Base-by-base conservation (phyloP, 2,797 vertebrate species). In the Schizopygopsis pylzovi region DNA sequence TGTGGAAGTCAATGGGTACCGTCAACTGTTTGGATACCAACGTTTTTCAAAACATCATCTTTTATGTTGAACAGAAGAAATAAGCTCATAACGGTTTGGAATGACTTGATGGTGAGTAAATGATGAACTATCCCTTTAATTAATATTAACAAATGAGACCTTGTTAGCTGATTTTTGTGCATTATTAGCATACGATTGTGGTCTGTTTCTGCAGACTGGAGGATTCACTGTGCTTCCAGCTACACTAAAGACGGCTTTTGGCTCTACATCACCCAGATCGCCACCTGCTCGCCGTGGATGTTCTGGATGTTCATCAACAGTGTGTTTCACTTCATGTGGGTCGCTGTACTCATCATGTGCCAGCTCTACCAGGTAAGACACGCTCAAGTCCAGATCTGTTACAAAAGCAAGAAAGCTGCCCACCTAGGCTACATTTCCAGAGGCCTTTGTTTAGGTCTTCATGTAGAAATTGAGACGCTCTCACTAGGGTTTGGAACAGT, bases 291-390 rank as follows among this genome's bases (percentile, higher is more conserved):
- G 1, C 97, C 98, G 0, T 99, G 98, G 98, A 98, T 99, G 96
- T 99, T 99, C 91, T 99, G 98, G 98, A 99, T 99, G 98, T 99
- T 99, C 92, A 93, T 99, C 79, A 99, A 99, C 94, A 99, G 98
- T 87, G 82, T 99, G 85, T 99, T 99, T 94, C 98, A 99, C 93
- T 98, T 99, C 91, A 97, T 99, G 97, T 99, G 98, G 98, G 98
- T 99, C 88, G 98, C 97, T 3, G 97, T 99, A 84, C 95, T 99
- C 89, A 98, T 99, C 93, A 98, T 99, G 98, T 99, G 98, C 95
- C 98, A 99, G 92, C 97, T 99, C 94, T 99, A 99, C 93, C 98
- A 99, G 98, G 98, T 97, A 92, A 88, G 85, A 39, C 9, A 18
- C 56, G 8, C 20, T 59, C 49, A 7, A 4, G 25, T 54, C 5